These are phyloP conservation scores for Hystrix brachyura DNA, from an alignment of 2,113 vertebrate species.

Conservation along the genomic window DNA sequence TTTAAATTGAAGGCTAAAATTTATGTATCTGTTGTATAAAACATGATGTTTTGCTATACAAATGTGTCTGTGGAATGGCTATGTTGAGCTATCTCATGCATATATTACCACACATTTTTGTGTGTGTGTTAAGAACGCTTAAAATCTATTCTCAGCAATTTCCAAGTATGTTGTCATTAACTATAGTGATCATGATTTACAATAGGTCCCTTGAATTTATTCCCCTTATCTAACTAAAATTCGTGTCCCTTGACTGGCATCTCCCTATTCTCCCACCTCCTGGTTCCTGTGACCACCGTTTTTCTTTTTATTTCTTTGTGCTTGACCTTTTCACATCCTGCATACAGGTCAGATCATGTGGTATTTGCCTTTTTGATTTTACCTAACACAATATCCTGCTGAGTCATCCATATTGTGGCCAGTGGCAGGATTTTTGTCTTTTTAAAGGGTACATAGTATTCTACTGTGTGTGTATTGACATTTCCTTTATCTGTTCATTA, in stretches of 20 bases:
- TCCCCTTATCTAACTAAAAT: too few relatives aligned
- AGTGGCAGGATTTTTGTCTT: too few relatives aligned
- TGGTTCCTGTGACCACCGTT: too few relatives aligned
- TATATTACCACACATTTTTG: neutral
- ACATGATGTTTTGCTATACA: neutral
- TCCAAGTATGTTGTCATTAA: neutral
- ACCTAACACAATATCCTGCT: neutral
- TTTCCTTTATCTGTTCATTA: neutral
- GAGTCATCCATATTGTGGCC: too few relatives aligned
- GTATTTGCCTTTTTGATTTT: neutral
- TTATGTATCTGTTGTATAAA: neutral
- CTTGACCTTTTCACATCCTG: neutral
- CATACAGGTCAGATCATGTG: neutral
- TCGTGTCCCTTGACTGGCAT: too few relatives aligned
- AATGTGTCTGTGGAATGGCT: neutral
- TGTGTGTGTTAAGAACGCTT: neutral
- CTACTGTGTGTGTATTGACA: neutral
- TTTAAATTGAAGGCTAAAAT: neutral
- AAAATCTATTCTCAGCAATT: neutral
- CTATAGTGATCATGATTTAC: neutral
- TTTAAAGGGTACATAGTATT: neutral
- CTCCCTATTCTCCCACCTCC: too few relatives aligned
- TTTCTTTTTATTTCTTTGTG: too few relatives aligned
- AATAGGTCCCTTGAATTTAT: neutral
- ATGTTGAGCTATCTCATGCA: too few relatives aligned